Percentiles rank a stretch among this genome's conserved stretches.
Evolutionary conservation across 2,888 invertebrate species (phyloP).

Genomic region (Drosophila merina): DNA sequence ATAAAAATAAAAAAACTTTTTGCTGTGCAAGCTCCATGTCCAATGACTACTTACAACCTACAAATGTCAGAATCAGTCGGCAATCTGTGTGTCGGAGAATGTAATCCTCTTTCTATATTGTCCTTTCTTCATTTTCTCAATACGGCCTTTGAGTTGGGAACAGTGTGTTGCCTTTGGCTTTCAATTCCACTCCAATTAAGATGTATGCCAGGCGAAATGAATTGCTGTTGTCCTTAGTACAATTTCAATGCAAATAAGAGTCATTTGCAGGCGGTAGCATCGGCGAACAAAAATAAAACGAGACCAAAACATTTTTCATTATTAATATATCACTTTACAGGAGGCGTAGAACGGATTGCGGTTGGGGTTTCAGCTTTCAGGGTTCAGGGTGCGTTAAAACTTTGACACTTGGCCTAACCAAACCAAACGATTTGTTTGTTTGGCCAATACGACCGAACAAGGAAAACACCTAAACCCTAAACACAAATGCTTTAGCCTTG

Average conservation of each 20-base stretch:
- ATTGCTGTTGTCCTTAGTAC: slow-evolving; percentile 33
- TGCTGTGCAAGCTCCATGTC: background rate
- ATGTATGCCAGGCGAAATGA: slow-evolving; percentile 38
- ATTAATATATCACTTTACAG: slow-evolving; percentile 30
- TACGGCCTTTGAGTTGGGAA: slow-evolving; percentile 12
- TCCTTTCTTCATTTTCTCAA: slow-evolving; percentile 3
- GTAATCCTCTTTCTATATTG: slow-evolving; percentile 41
- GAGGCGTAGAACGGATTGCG: slow-evolving; percentile 2
- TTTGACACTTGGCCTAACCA: slow-evolving; percentile 74
- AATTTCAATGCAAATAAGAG: slow-evolving; percentile 39
- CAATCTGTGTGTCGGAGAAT: slow-evolving; percentile 19
- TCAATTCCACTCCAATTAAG: slow-evolving; percentile 61
- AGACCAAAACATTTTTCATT: slow-evolving; percentile 36
- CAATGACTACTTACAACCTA: slow-evolving; percentile 38
- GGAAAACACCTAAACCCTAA: slow-evolving; percentile 54
- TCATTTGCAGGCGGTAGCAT: slow-evolving; percentile 26
- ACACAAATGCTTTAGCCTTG: slow-evolving; percentile 59
- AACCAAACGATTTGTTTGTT: slow-evolving; percentile 75
- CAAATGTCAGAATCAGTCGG: slow-evolving; percentile 48
- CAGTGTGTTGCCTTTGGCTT: slow-evolving; percentile 42
- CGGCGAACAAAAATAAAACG: background rate
- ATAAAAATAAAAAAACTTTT: background rate
- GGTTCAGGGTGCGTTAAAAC: slow-evolving; percentile 57
- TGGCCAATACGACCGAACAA: slow-evolving; percentile 54
- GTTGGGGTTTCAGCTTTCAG: background rate